A percentile compares a stretch with the other conserved stretches of the same genome.
These are phyloP conservation scores for Oreortyx pictus DNA, from an alignment of 2,797 vertebrate species.

Conservation along the genomic window DNA sequence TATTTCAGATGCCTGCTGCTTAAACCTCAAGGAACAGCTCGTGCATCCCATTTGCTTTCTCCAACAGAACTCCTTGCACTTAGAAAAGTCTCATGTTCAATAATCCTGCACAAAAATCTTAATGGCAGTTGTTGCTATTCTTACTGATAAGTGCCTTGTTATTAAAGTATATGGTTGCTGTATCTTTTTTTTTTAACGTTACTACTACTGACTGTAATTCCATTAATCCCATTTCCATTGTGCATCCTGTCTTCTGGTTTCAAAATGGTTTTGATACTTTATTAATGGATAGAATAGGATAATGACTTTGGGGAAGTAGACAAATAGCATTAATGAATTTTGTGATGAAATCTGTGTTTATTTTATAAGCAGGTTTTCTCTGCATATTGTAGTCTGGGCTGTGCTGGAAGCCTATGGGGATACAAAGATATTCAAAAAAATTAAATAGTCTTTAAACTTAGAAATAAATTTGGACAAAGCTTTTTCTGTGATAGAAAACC, in stretches of 20 bases:
- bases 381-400: background rate
- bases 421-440: background rate
- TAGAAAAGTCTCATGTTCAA: background rate
- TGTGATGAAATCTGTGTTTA: background rate
- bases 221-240: background rate
- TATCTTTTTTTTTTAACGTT: background rate
- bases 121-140: background rate
- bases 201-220: background rate
- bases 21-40: background rate
- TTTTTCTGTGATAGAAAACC: background rate
- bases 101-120: background rate
- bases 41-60: background rate
- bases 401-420: background rate
- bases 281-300: background rate
- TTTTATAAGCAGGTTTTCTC: background rate
- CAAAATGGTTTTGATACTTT: background rate
- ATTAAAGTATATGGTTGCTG: background rate
- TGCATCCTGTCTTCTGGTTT: background rate
- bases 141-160: background rate
- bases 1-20: background rate
- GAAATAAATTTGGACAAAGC: background rate
- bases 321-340: background rate
- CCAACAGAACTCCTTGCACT: accelerated
- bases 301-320: background rate
- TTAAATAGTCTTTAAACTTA: background rate